Evolutionary conservation across 2,113 vertebrate species (phyloP), one percentile per base, ranked within the genome.

Genomic region (Mesembrinibis cayennensis): DNA sequence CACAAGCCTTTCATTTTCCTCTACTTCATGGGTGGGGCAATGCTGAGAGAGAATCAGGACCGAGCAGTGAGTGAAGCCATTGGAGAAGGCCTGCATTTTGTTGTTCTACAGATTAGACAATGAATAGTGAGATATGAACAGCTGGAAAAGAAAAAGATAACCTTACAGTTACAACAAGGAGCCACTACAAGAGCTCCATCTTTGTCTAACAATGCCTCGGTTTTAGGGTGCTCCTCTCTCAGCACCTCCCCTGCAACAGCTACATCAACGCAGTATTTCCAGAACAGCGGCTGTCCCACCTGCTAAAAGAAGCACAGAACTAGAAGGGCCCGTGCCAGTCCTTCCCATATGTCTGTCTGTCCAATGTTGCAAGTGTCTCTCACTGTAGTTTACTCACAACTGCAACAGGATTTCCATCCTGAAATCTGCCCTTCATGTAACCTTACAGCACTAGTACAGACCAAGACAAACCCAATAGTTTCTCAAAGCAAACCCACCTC

Each of bases 1-100:
- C 2, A 0, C 4, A 40, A 18, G 3, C 45, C 62, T 22, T 67
- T 66, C 5, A 5, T n/a, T 26, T 67, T 38, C 47, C 27, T 86
- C 36, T 25, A 0, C 21, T 26, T 62, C 29, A 49, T 18, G 32
- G 3, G 3, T 22, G 14, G 20, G 25, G 27, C 42, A 62, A 34
- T 1, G 9, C 52, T 26, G 44, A 62, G 71, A 55, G 36, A 82
- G 16, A 25, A 70, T 26, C 16, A 26, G 66, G 61, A 52, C 36
- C 1, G 2, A 79, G 70, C 45, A 44, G 34, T 1, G 1, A 26
- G 59, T 2, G 26, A 81, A 81, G 29, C 25, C 27, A 17, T 1
- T 7, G 16, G 45, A 62, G 17, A 38, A 56, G 8, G 45, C 55
- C 56, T 42, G 30, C 9, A 23, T 38, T 55, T 77, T 63, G 16